Evolutionary conservation across 2,797 vertebrate species (phyloP), one percentile per base, ranked within the genome.

Genomic region (Ispidina picta): DNA sequence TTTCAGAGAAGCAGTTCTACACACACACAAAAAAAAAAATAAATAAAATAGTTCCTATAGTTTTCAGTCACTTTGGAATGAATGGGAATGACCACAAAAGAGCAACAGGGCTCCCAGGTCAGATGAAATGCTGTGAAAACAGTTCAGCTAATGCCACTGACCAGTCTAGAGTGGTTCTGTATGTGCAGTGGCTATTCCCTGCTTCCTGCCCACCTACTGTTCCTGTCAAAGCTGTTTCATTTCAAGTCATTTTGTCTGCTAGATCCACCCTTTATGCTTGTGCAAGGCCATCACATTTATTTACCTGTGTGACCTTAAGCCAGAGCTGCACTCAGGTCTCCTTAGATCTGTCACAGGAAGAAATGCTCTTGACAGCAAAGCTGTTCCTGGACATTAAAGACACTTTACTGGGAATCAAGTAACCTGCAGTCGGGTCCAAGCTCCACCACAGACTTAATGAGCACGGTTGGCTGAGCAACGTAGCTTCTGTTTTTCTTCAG

Each of bases 401-500:
- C 23, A 26, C 12, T 43, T 41, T 6, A n/a, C 25, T 39, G 18
- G 35, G 28, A 35, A 21, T 9, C 58, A 4, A 2, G 55, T 3
- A 59, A 48, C 41, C 64, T 10, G 41, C 49, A 14, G 3, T 35
- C 15, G 15, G 23, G 5, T 37, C 64, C 80, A 44, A 51, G 60
- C 69, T 76, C 60, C 62, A 76, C 60, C 89, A 59, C 64, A 84
- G 54, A 23, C 28, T 16, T 15, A 39, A 81, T 12, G 8, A 66
- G 10, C 19, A 26, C 0, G 2, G 51, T 1, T 83, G 81, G 29
- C 80, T 44, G 56, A 88, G 64, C 60, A 88, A 15, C 41, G 65
- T 15, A 63, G 71, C 83, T 79, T 62, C 83, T 91, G 33, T 54
- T 90, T 88, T 74, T 37, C 81, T 74, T 93, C 81, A 68, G 37